Percentiles rank a stretch among this genome's conserved stretches.
Conservation (phyloP, 2,888 invertebrate species). For the Drosophila borealis region DNA sequence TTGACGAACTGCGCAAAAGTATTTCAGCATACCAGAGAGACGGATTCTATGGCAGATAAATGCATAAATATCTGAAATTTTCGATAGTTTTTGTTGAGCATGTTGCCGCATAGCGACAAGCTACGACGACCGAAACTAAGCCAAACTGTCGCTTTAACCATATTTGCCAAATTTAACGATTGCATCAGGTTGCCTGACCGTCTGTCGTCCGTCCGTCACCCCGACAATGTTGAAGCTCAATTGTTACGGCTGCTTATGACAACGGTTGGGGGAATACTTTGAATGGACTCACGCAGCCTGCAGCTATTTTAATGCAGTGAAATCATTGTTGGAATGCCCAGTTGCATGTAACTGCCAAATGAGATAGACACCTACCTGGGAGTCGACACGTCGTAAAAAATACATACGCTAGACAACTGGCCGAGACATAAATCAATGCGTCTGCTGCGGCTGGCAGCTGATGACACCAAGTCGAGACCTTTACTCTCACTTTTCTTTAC, state of each 20-base stretch:
- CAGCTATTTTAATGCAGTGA: conserved; percentile 72
- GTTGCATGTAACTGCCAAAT: conserved; percentile 55
- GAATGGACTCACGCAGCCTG: conserved; percentile 68
- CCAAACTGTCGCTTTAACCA: conserved; percentile 61
- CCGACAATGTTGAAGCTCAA: conserved; percentile 41
- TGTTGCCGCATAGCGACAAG: conserved; percentile 48
- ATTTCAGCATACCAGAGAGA: conserved; percentile 16
- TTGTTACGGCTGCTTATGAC: conserved; percentile 62
- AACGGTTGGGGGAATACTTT: conserved; percentile 54
- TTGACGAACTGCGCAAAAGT: conserved; percentile 24
- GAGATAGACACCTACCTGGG: conserved; percentile 56
- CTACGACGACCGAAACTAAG: conserved; percentile 23
- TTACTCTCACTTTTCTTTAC: conserved; percentile 70
- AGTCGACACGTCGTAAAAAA: conserved; percentile 65
- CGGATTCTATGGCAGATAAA: conserved; percentile 43
- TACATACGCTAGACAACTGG: conserved; percentile 29
- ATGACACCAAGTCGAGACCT: conserved; percentile 46
- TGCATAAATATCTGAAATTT: conserved; percentile 27
- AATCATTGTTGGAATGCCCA: conserved; percentile 69
- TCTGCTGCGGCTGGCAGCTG: conserved; percentile 24
- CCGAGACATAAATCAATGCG: conserved; percentile 65
- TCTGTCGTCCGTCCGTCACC: neutral
- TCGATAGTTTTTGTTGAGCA: conserved; percentile 35
- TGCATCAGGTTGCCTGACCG: conserved; percentile 52
- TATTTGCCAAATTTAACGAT: conserved; percentile 81